These are phyloP conservation scores for Aptenodytes patagonicus DNA, from an alignment of 2,113 vertebrate genomes.

Conservation along the genomic window DNA sequence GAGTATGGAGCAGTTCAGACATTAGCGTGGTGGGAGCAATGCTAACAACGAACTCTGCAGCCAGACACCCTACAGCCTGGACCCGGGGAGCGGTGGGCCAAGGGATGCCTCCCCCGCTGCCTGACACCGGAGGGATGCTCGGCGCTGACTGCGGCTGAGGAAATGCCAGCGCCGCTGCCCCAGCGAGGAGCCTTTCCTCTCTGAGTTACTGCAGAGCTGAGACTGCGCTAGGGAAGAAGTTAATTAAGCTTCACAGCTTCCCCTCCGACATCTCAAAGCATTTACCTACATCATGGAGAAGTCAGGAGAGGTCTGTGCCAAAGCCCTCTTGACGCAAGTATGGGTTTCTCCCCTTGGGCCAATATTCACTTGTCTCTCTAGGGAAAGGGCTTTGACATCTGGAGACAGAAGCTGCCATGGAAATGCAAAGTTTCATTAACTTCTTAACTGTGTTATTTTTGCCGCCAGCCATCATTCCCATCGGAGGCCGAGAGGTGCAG, in stretches of 20 bases:
- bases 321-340: not conserved
- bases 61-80: not conserved
- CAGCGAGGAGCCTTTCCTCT: not conserved
- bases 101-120: not conserved
- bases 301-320: not conserved
- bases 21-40: fast-evolving
- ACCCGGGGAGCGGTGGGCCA: not conserved
- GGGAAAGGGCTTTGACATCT: not conserved
- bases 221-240: not conserved
- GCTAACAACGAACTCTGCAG: not conserved
- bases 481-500: not conserved
- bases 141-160: fast-evolving
- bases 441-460: not conserved
- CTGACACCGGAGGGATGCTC: not conserved
- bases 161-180: not conserved
- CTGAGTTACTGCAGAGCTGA: not conserved
- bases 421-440: not conserved
- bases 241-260: not conserved
- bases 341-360: not conserved
- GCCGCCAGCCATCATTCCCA: not conserved
- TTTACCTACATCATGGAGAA: not conserved
- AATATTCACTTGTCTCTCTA: no score
- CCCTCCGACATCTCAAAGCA: not conserved
- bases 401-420: not conserved
- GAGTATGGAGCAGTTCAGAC: not conserved